Base-by-base conservation (phyloP, 30 jellyfish, hydroid and myxozoan species). In the Hydractinia echinata region DNA sequence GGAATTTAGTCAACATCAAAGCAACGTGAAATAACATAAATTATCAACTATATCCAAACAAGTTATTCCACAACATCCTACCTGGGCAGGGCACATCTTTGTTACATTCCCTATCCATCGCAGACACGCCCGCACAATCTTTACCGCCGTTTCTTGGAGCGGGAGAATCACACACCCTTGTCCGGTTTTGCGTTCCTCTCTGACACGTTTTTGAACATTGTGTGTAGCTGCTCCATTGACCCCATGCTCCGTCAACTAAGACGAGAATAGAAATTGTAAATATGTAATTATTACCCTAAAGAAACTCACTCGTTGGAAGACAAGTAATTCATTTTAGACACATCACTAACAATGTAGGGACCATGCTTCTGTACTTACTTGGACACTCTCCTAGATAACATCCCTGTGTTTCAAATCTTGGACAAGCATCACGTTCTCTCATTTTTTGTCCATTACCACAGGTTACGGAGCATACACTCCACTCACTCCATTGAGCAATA, bases 161-260 rank as follows among this genome's bases (percentile, higher is more conserved):
- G 5, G 97, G 97, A 52, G 88, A 81, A 73, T 90, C 79, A 78
- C 98, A 92, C 44, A 91, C 73, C 44, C 98, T 51, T 16, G 78
- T 72, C 61, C 96, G 71, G 15, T 89, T 66, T 60, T 67, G 78
- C 20, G 84, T 66, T 16, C 96, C 96, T 8, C 86, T 82, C 7
- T 96, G 96, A 68, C 98, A 92, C 4, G 95, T 39, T 14, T 81
- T 69, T 66, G 95, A 87, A 84, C 98, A 92, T 6, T 85, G 89
- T n/a, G 92, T 60, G 91, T 89, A 92, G 51, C 82, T 66, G 8
- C 95, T 74, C 98, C 98, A 92, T 55, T 82, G 81, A 8, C 95
- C 81, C 98, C 98, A 92, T 4, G 69, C 4, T 5, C 98, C 98
- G 66, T 83, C 87, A 11, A 86, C 98, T 92, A 58, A 16, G n/a